Conservation (phyloP, 2,113 vertebrate genomes). For the Platichthys flesus region DNA sequence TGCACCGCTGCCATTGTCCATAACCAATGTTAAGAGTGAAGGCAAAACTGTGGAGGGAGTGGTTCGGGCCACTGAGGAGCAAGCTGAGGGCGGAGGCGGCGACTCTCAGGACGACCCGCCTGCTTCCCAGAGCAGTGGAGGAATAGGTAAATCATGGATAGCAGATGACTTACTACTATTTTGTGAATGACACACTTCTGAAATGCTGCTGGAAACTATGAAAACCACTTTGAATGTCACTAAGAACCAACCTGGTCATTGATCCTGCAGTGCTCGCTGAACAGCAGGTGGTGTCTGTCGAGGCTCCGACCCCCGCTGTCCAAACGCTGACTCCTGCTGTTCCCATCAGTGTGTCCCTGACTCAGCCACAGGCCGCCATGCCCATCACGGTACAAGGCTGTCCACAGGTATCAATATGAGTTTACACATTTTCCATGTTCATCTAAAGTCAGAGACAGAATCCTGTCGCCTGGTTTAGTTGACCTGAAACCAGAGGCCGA, state of each 20-base stretch:
- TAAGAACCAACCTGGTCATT: slow-evolving; percentile 18
- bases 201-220: slow-evolving; percentile 10
- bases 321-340: slow-evolving; percentile 70
- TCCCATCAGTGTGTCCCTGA: slow-evolving; percentile 73
- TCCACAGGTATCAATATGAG: slow-evolving; percentile 74
- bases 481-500: neutral
- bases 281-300: slow-evolving; percentile 68
- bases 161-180: neutral
- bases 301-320: slow-evolving; percentile 56
- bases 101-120: slow-evolving; percentile 44
- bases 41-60: slow-evolving; percentile 74
- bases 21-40: slow-evolving; percentile 78
- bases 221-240: slow-evolving; percentile 28
- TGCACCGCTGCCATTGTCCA: slow-evolving; percentile 78
- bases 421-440: neutral
- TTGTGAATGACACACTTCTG: neutral
- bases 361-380: slow-evolving; percentile 76
- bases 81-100: slow-evolving; percentile 30
- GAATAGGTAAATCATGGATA: slow-evolving; percentile 60
- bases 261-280: slow-evolving; percentile 59
- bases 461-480: no score
- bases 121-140: slow-evolving; percentile 47
- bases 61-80: slow-evolving; percentile 45
- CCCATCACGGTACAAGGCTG: slow-evolving; percentile 83
- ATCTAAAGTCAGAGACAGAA: neutral